Evolutionary conservation across 2,888 invertebrate genomes (phyloP).

Genomic region (Cepaea hortensis): DNA sequence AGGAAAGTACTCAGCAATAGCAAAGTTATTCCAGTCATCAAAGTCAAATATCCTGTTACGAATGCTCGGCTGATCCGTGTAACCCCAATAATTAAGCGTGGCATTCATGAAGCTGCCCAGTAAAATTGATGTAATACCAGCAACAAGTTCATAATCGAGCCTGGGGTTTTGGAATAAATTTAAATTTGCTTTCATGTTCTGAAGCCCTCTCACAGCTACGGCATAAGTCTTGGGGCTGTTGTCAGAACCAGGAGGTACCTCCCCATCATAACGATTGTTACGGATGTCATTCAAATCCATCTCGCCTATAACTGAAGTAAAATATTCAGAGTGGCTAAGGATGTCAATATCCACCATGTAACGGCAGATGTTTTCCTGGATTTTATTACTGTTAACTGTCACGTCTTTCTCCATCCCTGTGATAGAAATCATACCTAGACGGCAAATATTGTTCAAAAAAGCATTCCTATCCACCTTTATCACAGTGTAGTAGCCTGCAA

Average conservation of each 20-base stretch:
- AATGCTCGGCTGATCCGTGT: slow-evolving; percentile 84
- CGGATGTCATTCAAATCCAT: slow-evolving; percentile 65
- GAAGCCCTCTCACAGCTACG: slow-evolving; percentile 93
- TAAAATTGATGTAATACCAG: slow-evolving; percentile 89
- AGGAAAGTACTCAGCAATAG: slow-evolving; percentile 92
- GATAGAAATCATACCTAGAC: slow-evolving; percentile 76
- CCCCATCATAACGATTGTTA: slow-evolving; percentile 59
- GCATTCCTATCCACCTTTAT: slow-evolving; percentile 90
- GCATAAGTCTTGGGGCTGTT: slow-evolving; percentile 80
- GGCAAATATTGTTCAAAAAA: slow-evolving; percentile 90
- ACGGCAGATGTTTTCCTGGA: slow-evolving; percentile 87
- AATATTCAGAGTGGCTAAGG: slow-evolving; percentile 90
- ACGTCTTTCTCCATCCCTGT: slow-evolving; percentile 97
- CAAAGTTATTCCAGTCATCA: slow-evolving; percentile 99
- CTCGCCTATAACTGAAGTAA: slow-evolving; percentile 86
- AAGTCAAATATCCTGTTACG: slow-evolving; percentile 94
- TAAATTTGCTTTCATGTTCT: slow-evolving; percentile 91
- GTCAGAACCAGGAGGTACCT: slow-evolving; percentile 50
- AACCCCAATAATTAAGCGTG: slow-evolving; percentile 97
- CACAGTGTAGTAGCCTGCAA: slow-evolving; percentile 94
- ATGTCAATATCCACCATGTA: slow-evolving; percentile 91
- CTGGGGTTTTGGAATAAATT: slow-evolving; percentile 86
- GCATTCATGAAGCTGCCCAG: slow-evolving; percentile 91
- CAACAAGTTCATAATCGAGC: slow-evolving; percentile 89
- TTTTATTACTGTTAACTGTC: slow-evolving; percentile 86